Conservation (phyloP, 2,113 vertebrate genomes). For the Brienomyrus brachyistius region DNA sequence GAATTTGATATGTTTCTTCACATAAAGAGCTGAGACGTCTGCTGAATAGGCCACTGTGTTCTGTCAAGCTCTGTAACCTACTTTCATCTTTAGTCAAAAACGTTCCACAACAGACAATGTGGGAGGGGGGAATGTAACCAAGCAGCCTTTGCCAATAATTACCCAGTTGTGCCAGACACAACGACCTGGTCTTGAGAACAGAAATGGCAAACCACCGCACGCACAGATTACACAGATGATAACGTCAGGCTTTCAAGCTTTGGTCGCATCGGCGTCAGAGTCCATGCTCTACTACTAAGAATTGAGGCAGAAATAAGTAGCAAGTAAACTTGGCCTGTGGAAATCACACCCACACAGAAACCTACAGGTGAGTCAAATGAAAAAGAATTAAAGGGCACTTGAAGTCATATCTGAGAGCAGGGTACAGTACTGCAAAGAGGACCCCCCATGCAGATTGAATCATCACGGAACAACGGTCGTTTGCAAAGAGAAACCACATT, state of each 20-base stretch:
- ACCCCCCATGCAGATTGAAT: neutral
- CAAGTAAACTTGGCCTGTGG: neutral
- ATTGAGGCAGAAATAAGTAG: neutral
- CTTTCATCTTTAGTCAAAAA: neutral
- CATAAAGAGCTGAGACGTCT: neutral
- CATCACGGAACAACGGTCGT: neutral
- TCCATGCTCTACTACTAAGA: neutral
- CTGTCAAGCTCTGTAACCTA: neutral
- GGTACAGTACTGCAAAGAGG: neutral
- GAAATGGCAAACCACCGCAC: neutral
- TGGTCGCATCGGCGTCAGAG: neutral
- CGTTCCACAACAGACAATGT: neutral
- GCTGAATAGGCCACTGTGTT: neutral
- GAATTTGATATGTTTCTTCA: neutral
- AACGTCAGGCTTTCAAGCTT: neutral
- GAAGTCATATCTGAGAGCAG: constrained; percentile 3
- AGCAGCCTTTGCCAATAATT: neutral
- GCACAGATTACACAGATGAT: neutral
- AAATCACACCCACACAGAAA: neutral
- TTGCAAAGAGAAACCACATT: neutral
- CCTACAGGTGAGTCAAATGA: constrained; percentile 5
- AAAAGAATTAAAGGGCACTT: neutral
- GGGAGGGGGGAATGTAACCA: neutral
- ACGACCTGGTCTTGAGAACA: neutral
- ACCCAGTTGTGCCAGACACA: neutral